These are phyloP conservation scores for Poecilia latipinna DNA, from an alignment of 2,113 vertebrate species.

Conservation along the genomic window DNA sequence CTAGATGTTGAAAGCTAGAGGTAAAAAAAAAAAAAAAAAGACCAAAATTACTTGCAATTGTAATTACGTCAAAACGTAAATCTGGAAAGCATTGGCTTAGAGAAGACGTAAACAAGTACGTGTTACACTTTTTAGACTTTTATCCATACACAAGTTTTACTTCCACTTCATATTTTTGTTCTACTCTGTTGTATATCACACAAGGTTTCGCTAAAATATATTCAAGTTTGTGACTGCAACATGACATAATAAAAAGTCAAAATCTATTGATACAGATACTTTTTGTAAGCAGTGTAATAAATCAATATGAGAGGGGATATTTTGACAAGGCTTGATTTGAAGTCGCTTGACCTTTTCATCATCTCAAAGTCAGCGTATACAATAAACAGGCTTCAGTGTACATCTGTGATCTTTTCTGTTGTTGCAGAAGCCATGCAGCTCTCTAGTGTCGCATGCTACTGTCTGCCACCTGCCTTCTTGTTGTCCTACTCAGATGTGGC, in stretches of 20 bases:
- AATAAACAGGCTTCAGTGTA: slow-evolving; percentile 52
- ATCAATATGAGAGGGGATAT: neutral
- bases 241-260: neutral
- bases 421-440: slow-evolving; percentile 48
- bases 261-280: neutral
- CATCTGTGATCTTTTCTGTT: slow-evolving; percentile 58
- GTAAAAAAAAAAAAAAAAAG: neutral
- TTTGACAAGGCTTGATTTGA: neutral
- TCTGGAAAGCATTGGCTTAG: neutral
- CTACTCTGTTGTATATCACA: neutral
- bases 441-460: slow-evolving; percentile 17
- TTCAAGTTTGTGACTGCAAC: neutral
- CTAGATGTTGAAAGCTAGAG: neutral
- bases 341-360: slow-evolving; percentile 1
- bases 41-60: neutral
- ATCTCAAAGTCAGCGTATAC: slow-evolving; percentile 23
- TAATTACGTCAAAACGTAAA: neutral
- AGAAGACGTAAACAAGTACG: neutral
- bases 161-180: neutral
- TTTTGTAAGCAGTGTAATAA: neutral
- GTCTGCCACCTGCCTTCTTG: slow-evolving; percentile 59
- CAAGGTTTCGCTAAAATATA: neutral
- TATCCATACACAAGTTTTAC: neutral
- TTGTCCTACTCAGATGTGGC: slow-evolving; percentile 62
- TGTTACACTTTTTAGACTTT: neutral